phyloP scores from a whole-genome alignment of 2,113 vertebrate species.

The Eira barbara region DNA sequence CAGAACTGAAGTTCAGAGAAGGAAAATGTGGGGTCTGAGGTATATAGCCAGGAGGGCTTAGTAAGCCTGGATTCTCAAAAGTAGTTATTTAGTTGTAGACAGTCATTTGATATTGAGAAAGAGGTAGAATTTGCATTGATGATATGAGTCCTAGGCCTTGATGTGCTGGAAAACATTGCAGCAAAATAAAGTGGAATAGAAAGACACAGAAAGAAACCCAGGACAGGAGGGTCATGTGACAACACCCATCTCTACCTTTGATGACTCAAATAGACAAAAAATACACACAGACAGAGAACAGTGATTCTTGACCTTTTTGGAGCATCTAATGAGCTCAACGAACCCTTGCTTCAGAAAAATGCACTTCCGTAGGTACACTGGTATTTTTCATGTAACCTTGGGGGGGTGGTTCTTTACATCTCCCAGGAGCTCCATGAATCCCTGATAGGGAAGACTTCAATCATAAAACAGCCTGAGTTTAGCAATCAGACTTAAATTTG shows the following conservation, averaged over 20 bases:
- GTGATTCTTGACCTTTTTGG: background rate
- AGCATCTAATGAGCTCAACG: background rate
- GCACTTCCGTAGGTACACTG: no score
- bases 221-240: background rate
- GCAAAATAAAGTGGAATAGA: background rate
- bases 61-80: background rate
- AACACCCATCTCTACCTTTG: background rate
- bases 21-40: background rate
- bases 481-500: background rate
- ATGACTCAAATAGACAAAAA: background rate
- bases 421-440: background rate
- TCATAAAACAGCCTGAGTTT: background rate
- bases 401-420: accelerated
- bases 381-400: background rate
- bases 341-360: background rate
- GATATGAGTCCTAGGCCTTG: background rate
- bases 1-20: background rate
- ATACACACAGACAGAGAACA: no score
- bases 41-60: background rate
- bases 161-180: background rate
- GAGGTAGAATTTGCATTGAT: background rate
- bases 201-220: background rate
- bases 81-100: background rate
- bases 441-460: background rate
- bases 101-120: background rate